These are phyloP conservation scores for Sphaeramia orbicularis DNA, from an alignment of 2,797 vertebrate species.

Conservation along the genomic window DNA sequence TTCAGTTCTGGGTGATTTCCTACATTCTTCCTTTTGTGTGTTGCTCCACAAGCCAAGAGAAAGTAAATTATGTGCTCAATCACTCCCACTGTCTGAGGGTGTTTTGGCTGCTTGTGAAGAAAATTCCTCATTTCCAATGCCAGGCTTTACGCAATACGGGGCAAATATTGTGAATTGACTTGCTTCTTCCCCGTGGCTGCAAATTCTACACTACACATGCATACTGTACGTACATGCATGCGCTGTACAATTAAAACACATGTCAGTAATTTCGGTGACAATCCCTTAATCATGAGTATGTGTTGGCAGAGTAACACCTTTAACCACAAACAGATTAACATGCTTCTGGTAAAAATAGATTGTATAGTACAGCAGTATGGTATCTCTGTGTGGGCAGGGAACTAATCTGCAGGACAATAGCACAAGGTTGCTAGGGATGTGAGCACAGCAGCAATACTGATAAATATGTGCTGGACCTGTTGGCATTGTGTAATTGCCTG, in stretches of 20 bases:
- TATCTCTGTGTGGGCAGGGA: slow-evolving; percentile 48
- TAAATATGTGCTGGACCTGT: slow-evolving; percentile 84
- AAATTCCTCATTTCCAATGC: slow-evolving; percentile 55
- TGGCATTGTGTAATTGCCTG: slow-evolving; percentile 79
- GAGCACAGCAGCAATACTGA: slow-evolving; percentile 55
- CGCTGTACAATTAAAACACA: neutral
- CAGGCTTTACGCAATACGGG: slow-evolving; percentile 56
- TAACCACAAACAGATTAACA: slow-evolving; percentile 20
- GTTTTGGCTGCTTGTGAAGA: slow-evolving; percentile 61
- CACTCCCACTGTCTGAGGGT: slow-evolving; percentile 57
- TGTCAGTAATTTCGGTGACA: neutral
- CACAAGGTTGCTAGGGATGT: slow-evolving; percentile 62
- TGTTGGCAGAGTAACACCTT: neutral
- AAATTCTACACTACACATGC: slow-evolving; percentile 23
- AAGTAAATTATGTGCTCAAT: slow-evolving; percentile 61
- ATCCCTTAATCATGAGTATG: neutral
- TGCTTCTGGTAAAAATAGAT: slow-evolving; percentile 39
- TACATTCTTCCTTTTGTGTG: slow-evolving; percentile 30
- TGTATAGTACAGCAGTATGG: slow-evolving; percentile 25
- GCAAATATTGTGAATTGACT: slow-evolving; percentile 52
- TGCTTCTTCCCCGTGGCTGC: slow-evolving; percentile 26
- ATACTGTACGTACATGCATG: slow-evolving; percentile 16
- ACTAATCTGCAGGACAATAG: slow-evolving; percentile 63
- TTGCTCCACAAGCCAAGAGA: slow-evolving; percentile 32
- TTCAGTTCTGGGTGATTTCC: slow-evolving; percentile 35